Base-by-base conservation (phyloP, 1,140 invertebrate species). In the Oedothorax gibbosus region DNA sequence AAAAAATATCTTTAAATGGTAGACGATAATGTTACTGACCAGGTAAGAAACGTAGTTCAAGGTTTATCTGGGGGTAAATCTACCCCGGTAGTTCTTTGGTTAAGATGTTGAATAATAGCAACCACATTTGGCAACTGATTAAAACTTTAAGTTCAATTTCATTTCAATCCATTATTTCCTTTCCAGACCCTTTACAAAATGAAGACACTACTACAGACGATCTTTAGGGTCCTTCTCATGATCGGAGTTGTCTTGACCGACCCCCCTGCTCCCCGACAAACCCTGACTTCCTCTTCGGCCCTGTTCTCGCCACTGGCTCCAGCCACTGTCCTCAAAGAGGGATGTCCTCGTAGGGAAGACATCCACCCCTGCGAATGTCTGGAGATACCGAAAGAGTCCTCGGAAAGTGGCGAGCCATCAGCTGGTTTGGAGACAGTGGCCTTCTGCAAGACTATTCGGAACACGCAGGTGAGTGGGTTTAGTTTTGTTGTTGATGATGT, bases 381-480 rank as follows among this genome's bases (percentile, higher is more conserved):
- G 0, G 87, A 87, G 62, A 84, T 85, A 14, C 72, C 73, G 18
- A 71, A 84, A 15, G 11, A 66, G 0, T 35, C 72, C 21, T 18
- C 76, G n/a, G 49, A 21, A 21, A 54, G 86, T 35, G 62, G 71
- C 18, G 75, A 83, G 7, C 35, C 35, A 35, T 35, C 35, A 35
- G n/a, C 49, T 15, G 56, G 60, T 7, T 15, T 86, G 9, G 87
- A 88, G 60, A 87, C 83, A 9, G 86, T 88, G 4, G 87, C 76
- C 18, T 86, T 86, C 62, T 88, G 87, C 84, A 87, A 87, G 21
- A 88, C 87, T 66, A 88, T 88, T 20, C 75, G 85, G 14, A 88
- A 85, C 62, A 65, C 68, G 7, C 72, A 87, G 62, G 72, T 75
- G 18, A 12, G 35, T 35, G 35, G 35, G 35, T 35, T 35, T 35